Evolutionary conservation across 2,888 invertebrate genomes (phyloP), one percentile per base, ranked within the genome.

Genomic region (Trachelus iudaicus): DNA sequence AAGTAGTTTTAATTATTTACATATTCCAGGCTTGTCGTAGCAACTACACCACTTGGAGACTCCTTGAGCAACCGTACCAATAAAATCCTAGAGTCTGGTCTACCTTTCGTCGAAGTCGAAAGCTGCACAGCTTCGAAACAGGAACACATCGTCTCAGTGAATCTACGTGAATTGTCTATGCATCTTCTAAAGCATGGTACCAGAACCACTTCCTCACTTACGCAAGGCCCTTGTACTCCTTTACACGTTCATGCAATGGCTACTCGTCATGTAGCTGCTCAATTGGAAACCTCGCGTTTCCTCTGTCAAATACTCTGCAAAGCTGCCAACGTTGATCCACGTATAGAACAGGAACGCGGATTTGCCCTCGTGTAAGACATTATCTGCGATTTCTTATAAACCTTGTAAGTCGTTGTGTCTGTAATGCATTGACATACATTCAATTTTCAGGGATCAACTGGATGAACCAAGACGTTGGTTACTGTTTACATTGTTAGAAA

Each of bases 71-170:
- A 85, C 78, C 88, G 91, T 4, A 84, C 83, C 30, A 88, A 88
- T 76, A 91, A 91, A 80, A 85, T 89, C 56, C 82, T 89, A 23
- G 90, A 91, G 31, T 88, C 89, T 0, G 85, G 83, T 79, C 92
- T 97, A 85, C 97, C 97, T 0, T 97, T 97, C 92, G 93, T 95
- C 80, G 97, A 97, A 91, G 93, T 95, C 23, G 97, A 97, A 91
- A 95, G 95, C 69, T 97, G 97, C 89, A 97, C 97, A 4, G 97
- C 97, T 23, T 96, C 96, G 85, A 96, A 96, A 86, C 97, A 97
- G 91, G 97, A 97, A 87, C 97, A 97, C 89, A 95, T 97, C 69
- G 96, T 97, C 71, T 97, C 97, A 12, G 97, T 97, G 89, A 97
- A 97, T 92, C 92, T 97, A 76, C 94, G 97, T n/a, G 97, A 97